These are phyloP conservation scores for Rhodeus uyekii DNA, from an alignment of 2,797 vertebrate species.

Conservation along the genomic window DNA sequence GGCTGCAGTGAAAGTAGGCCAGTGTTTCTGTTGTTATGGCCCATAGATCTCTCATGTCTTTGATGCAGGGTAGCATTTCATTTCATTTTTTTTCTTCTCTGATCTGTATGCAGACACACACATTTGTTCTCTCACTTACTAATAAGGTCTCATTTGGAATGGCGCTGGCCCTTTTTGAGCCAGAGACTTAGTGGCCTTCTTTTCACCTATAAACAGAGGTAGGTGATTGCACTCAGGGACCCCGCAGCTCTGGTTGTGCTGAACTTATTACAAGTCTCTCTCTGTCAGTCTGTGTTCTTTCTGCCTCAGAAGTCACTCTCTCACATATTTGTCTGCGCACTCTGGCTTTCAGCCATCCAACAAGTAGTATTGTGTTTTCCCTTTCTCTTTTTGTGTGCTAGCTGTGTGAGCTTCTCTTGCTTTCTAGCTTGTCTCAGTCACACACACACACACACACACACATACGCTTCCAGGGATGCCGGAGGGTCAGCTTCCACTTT, in stretches of 20 bases:
- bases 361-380: slow-evolving; percentile 26
- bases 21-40: slow-evolving; percentile 43
- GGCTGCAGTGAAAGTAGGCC: slow-evolving; percentile 51
- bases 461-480: slow-evolving; percentile 50
- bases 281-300: slow-evolving; percentile 27
- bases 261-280: slow-evolving; percentile 18
- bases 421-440: slow-evolving; percentile 29
- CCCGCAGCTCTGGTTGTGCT: slow-evolving; percentile 29
- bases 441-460: slow-evolving; percentile 23
- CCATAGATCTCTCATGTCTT: slow-evolving; percentile 37
- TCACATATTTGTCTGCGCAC: slow-evolving; percentile 12
- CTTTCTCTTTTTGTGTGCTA: slow-evolving; percentile 12
- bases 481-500: slow-evolving; percentile 71
- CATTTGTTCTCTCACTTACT: slow-evolving; percentile 43
- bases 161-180: slow-evolving; percentile 30
- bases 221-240: slow-evolving; percentile 3
- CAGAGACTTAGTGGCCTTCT: slow-evolving; percentile 39
- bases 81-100: background rate
- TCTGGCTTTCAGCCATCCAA: slow-evolving; percentile 27
- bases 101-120: slow-evolving; percentile 30
- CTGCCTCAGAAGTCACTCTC: slow-evolving; percentile 24
- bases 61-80: slow-evolving; percentile 27
- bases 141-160: slow-evolving; percentile 43
- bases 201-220: slow-evolving; percentile 37
- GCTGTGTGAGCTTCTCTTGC: slow-evolving; percentile 1